These are phyloP conservation scores for Sula dactylatra DNA, from an alignment of 2,113 vertebrate genomes.

Conservation along the genomic window DNA sequence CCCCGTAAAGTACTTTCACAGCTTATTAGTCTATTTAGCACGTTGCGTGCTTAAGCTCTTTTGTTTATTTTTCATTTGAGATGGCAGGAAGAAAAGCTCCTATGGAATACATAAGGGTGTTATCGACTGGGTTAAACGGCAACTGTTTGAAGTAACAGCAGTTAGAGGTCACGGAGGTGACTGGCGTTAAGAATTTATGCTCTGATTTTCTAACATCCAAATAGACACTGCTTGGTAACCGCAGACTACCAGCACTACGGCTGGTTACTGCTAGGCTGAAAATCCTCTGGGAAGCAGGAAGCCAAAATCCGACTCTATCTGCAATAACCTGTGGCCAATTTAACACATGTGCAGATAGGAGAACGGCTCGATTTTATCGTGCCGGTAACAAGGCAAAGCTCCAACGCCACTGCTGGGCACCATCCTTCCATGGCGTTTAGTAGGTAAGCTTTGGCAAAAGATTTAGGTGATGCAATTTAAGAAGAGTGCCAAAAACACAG, in stretches of 20 bases:
- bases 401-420: not conserved
- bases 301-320: not conserved
- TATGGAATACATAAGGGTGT: not conserved
- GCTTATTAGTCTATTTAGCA: conserved; percentile 59
- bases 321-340: not conserved
- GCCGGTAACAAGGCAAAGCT: not conserved
- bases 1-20: conserved; percentile 60
- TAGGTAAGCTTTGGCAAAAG: not conserved
- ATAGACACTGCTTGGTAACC: not conserved
- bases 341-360: accelerated
- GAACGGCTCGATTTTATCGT: not conserved
- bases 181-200: not conserved
- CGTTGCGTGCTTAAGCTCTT: not conserved
- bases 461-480: not conserved
- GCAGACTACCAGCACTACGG: not conserved
- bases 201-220: not conserved
- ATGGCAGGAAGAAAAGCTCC: not conserved
- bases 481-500: not conserved
- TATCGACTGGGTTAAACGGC: not conserved
- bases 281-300: not conserved
- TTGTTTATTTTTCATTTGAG: conserved; percentile 38
- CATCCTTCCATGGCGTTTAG: accelerated
- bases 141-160: not conserved
- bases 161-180: not conserved
- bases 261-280: not conserved